phyloP scores from a whole-genome alignment of 2,888 invertebrate genomes.

The Oxytorus armatus region DNA sequence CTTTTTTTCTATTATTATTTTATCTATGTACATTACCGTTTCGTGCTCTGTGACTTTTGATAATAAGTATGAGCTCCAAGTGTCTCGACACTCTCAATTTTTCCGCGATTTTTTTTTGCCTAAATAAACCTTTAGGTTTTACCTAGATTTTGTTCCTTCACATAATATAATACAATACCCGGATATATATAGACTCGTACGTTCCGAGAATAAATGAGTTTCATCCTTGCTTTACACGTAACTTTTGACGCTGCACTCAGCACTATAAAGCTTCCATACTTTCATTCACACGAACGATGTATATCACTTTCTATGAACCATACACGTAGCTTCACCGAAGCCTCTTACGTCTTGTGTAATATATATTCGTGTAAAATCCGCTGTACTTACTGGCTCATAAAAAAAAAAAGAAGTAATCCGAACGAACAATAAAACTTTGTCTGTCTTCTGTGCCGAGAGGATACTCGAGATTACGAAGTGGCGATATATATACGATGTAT shows the following conservation, averaged over 20 bases:
- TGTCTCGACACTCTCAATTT: no score
- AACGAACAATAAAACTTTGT: conserved; percentile 63
- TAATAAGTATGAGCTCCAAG: no score
- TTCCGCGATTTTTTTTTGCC: no score
- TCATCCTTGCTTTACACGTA: conserved; percentile 1
- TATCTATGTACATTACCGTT: no score
- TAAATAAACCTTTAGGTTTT: no score
- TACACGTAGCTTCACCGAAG: not conserved
- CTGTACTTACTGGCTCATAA: conserved; percentile 62
- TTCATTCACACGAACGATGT: conserved; percentile 16
- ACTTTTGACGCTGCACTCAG: not conserved
- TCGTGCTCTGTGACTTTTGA: no score
- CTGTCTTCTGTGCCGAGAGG: conserved; percentile 56
- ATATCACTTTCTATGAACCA: not conserved
- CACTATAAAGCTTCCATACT: conserved; percentile 10
- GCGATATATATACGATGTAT: conserved; percentile 3
- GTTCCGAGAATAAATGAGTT: conserved; percentile 39
- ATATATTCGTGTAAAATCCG: conserved; percentile 24
- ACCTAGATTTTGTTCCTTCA: no score
- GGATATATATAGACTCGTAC: not conserved
- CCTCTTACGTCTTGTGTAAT: not conserved
- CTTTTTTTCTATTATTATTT: no score
- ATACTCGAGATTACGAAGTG: conserved; percentile 59
- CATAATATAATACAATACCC: not conserved
- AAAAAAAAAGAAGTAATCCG: conserved; percentile 65